A percentile compares a stretch with the other conserved stretches of the same genome.
Evolutionary conservation across 2,113 vertebrate genomes (phyloP).

Genomic region (Eretmochelys imbricata): DNA sequence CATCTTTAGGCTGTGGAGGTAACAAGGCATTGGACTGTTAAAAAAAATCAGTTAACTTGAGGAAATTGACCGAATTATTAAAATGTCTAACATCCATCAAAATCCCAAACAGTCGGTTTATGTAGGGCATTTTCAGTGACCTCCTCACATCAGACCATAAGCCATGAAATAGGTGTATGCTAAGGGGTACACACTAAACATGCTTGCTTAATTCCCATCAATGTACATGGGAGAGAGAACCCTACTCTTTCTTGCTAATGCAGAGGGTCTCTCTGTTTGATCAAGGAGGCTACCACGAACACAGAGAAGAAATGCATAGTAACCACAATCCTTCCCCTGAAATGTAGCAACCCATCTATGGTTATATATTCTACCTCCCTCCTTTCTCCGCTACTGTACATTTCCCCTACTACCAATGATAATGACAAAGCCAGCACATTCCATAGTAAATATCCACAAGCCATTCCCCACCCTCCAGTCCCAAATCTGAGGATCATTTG

Average conservation of each 20-base stretch:
- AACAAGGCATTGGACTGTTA: fast-evolving
- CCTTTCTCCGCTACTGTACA: not conserved
- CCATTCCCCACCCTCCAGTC: not conserved
- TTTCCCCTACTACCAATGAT: not conserved
- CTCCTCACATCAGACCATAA: not conserved
- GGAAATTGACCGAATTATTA: not conserved
- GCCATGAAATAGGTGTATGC: not conserved
- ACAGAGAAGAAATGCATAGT: not conserved
- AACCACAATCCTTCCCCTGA: not conserved
- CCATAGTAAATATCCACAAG: not conserved
- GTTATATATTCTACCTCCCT: fast-evolving
- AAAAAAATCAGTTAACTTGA: not conserved
- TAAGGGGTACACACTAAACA: not conserved
- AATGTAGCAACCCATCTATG: not conserved
- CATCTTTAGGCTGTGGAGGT: fast-evolving
- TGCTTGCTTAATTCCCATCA: not conserved
- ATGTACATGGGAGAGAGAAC: not conserved
- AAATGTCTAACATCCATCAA: not conserved
- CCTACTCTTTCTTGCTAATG: not conserved
- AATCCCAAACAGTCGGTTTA: not conserved
- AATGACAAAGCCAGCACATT: not conserved
- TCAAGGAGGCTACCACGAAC: not conserved
- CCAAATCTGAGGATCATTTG: not conserved
- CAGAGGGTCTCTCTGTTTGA: not conserved
- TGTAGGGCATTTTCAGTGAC: not conserved